Base-by-base conservation (phyloP, 2,888 invertebrate genomes). In the Synergus itoensis region DNA sequence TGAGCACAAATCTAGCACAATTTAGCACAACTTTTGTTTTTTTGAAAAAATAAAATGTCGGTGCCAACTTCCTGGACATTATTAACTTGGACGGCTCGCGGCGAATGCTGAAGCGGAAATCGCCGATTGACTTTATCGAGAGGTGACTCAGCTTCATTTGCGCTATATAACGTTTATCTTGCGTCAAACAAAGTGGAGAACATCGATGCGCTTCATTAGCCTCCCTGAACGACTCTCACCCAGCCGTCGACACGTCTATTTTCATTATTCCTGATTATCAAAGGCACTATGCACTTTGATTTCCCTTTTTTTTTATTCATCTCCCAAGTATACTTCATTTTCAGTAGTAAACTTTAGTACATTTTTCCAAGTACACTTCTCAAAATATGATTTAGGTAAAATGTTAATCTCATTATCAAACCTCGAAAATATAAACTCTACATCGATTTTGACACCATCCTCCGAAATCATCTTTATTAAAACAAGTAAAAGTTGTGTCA, bases 191-290 rank as follows among this genome's bases (percentile, higher is more conserved):
- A 28, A 16, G 48, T 48, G 80, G 73, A 75, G 79, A 62, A 69
- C 81, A 77, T 80, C 81, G 80, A 78, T 79, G 67, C 63, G 78
- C 80, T 81, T 84, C 81, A 83, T 84, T 83, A 84, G 78, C 77
- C 78, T 79, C 78, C 41, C 77, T 77, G 62, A 80, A 79, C 75
- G 80, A 79, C 64, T 80, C 80, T 78, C 79, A 82, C 81, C 79
- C 62, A 78, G 67, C 76, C 73, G 79, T 78, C 80, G 79, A 78
- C 80, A 75, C 78, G 82, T 81, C 81, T 82, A 80, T 83, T 82
- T 85, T 84, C 83, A 82, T 85, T 83, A 84, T 77, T 62, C 65
- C 80, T 77, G 57, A 76, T n/a, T 78, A 81, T 78, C 77, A n/a
- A 16, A 16, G 48, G 48, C 16, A 48, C 48, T 7, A 48, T 5